Percentiles rank a stretch among this genome's conserved stretches.
Conservation (phyloP, 2,113 vertebrate species). For the Osmerus eperlanus region DNA sequence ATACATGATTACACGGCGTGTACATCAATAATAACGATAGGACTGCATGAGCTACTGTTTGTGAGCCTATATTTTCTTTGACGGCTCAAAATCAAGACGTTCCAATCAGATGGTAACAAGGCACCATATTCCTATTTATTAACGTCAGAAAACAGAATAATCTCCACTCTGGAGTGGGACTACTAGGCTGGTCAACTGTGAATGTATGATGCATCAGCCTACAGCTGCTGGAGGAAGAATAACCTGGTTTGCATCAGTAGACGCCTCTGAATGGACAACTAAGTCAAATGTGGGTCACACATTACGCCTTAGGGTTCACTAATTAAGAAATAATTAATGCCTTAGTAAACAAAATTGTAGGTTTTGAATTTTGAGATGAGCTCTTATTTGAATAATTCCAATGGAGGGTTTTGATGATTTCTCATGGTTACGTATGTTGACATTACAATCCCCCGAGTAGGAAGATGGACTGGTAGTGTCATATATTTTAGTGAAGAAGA, state of each 20-base stretch:
- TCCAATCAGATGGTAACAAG: too few species aligned
- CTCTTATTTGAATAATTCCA: too few species aligned
- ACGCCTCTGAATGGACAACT: not conserved
- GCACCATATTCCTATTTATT: too few species aligned
- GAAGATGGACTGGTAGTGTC: too few species aligned
- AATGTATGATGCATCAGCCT: not conserved
- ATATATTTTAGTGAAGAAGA: not conserved
- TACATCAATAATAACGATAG: too few species aligned
- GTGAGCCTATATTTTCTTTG: too few species aligned
- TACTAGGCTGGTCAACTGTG: constrained; percentile 12
- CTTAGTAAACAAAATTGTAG: not conserved
- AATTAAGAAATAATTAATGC: not conserved
- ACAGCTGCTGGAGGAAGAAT: constrained; percentile 29
- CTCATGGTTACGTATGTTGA: too few species aligned
- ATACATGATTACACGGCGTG: too few species aligned
- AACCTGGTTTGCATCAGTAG: constrained; percentile 10
- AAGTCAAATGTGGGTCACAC: not conserved
- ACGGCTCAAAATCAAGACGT: too few species aligned
- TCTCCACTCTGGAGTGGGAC: not conserved
- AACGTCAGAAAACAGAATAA: not conserved
- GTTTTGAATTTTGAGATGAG: not conserved
- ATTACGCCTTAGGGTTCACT: not conserved
- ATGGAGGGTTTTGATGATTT: too few species aligned
- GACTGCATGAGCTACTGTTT: too few species aligned
- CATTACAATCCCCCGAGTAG: too few species aligned